A percentile compares a stretch with the other conserved stretches of the same genome.
These are phyloP conservation scores for Chionodraco myersi DNA, from an alignment of 2,113 vertebrate genomes.

Conservation along the genomic window DNA sequence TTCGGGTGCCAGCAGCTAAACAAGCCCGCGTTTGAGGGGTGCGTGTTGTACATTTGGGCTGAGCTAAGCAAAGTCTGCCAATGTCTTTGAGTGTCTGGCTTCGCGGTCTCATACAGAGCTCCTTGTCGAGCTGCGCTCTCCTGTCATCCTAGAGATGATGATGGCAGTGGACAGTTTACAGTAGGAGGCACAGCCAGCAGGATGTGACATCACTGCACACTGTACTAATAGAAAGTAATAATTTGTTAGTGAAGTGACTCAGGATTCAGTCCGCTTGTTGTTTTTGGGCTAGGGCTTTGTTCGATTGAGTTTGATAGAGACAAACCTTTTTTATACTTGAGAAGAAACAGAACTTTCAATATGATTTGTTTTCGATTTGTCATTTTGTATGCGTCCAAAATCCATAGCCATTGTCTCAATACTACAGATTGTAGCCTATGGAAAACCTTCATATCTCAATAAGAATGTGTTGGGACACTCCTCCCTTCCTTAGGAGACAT, in stretches of 20 bases:
- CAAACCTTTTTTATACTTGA: background rate
- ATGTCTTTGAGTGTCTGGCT: conserved; percentile 71
- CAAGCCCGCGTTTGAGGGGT: conserved; percentile 73
- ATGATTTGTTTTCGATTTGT: background rate
- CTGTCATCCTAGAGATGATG: conserved; percentile 46
- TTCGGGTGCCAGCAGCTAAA: conserved; percentile 75
- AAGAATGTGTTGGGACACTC: background rate
- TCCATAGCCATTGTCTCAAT: background rate
- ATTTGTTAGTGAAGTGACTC: conserved; percentile 14
- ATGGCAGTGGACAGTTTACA: conserved; percentile 39
- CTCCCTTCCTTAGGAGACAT: background rate
- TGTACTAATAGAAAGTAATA: conserved; percentile 4
- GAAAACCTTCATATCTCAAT: background rate
- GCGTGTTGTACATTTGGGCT: conserved; percentile 58
- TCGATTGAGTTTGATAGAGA: background rate
- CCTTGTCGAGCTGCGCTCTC: conserved; percentile 40
- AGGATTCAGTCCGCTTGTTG: conserved; percentile 13
- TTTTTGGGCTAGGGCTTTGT: conserved; percentile 20
- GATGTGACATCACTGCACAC: conserved; percentile 46
- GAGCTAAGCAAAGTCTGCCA: conserved; percentile 70
- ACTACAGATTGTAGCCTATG: background rate
- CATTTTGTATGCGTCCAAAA: background rate
- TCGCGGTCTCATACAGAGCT: conserved; percentile 48
- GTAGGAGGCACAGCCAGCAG: conserved; percentile 18
- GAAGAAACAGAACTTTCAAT: background rate